Percentiles rank a stretch among this genome's conserved stretches.
Evolutionary conservation across 2,113 vertebrate genomes (phyloP).

Genomic region (Chionodraco myersi): DNA sequence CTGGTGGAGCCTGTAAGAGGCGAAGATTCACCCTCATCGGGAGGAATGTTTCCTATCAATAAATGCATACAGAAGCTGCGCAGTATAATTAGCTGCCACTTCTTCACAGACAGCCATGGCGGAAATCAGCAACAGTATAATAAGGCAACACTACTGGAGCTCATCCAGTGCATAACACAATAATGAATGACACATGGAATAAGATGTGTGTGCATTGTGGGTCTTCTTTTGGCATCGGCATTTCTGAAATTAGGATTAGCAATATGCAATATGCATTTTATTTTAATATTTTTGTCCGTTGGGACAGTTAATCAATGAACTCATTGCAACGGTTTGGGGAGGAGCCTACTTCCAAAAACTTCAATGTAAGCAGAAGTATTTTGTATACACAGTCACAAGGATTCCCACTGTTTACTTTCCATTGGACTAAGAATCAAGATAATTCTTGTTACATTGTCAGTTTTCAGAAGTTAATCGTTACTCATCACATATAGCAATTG

Average conservation of each 20-base stretch:
- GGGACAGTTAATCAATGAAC: neutral
- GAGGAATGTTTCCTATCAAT: neutral
- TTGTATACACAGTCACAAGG: too few relatives aligned
- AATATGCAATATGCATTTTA: conserved; percentile 4
- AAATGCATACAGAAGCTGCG: neutral
- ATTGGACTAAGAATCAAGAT: neutral
- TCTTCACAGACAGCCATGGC: neutral
- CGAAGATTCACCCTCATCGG: neutral
- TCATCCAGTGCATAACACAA: conserved; percentile 5
- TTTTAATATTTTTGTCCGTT: neutral
- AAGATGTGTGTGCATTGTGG: neutral
- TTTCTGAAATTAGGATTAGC: neutral
- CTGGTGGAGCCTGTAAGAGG: neutral
- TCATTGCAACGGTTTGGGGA: neutral
- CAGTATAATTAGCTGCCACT: conserved; percentile 27
- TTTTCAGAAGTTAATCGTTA: too few relatives aligned
- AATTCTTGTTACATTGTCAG: too few relatives aligned
- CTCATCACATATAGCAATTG: neutral
- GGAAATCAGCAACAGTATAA: conserved; percentile 6
- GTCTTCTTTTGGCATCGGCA: neutral
- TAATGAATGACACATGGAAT: neutral
- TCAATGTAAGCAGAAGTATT: neutral
- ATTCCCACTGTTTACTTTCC: too few relatives aligned
- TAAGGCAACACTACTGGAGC: conserved; percentile 6
- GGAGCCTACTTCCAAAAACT: neutral